Evolutionary conservation across 2,888 invertebrate species (phyloP).

Genomic region (Cosmia trapezina): DNA sequence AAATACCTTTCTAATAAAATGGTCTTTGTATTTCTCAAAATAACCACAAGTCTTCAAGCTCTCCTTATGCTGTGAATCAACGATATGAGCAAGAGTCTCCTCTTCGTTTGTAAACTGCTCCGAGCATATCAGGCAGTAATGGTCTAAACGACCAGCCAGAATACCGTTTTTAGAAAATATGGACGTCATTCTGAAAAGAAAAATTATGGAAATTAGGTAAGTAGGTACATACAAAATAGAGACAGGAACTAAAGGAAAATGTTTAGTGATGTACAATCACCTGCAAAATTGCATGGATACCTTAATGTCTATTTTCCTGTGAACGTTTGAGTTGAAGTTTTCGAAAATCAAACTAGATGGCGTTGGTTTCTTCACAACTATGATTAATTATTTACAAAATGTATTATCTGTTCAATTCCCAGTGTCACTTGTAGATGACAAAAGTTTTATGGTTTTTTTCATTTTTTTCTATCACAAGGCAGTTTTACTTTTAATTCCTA

Average conservation of each 20-base stretch:
- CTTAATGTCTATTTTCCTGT: no score
- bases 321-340: no score
- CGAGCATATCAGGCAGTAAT: constrained; percentile 45
- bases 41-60: constrained; percentile 23
- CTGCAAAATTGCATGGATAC: no score
- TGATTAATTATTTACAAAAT: no score
- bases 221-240: background rate
- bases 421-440: no score
- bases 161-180: constrained; percentile 52
- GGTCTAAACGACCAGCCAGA: constrained; percentile 30
- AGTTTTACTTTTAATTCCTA: no score
- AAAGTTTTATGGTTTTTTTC: no score
- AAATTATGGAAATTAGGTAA: background rate
- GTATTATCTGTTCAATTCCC: no score
- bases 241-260: background rate
- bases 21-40: constrained; percentile 38
- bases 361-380: no score
- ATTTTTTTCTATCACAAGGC: no score
- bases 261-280: background rate
- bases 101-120: constrained; percentile 30
- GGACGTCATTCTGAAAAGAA: constrained; percentile 49
- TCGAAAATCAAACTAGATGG: no score
- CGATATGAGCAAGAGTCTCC: constrained; percentile 31
- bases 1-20: constrained; percentile 51
- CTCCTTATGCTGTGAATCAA: constrained; percentile 18